phyloP scores from a whole-genome alignment of 2,113 vertebrate genomes.

The Nothoprocta perdicaria region DNA sequence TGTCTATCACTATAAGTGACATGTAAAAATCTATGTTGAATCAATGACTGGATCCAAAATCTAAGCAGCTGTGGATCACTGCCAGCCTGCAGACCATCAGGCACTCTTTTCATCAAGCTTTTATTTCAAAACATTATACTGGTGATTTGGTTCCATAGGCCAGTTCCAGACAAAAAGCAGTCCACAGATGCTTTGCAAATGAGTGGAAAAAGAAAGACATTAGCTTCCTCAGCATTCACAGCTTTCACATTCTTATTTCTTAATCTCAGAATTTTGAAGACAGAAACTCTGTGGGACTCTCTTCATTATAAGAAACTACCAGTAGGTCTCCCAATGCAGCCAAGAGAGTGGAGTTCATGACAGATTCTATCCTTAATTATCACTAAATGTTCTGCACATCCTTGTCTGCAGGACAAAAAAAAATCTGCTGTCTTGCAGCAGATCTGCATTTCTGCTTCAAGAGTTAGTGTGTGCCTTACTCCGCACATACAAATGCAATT shows the following conservation, averaged over 20 bases:
- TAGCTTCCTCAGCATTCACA: not conserved
- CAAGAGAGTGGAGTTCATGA: slow-evolving; percentile 5
- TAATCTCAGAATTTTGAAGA: slow-evolving; percentile 5
- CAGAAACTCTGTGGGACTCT: not conserved
- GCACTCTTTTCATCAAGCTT: not conserved
- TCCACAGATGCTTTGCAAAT: not conserved
- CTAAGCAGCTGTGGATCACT: not conserved
- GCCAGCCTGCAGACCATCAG: not conserved
- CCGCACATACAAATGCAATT: not conserved
- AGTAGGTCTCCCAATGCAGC: slow-evolving; percentile 5
- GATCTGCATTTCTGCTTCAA: not conserved
- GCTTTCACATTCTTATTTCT: slow-evolving; percentile 3
- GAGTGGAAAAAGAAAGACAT: not conserved
- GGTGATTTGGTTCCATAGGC: not conserved
- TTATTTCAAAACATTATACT: not conserved
- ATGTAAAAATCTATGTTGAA: not conserved
- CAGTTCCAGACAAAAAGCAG: not conserved
- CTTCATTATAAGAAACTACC: slow-evolving; percentile 18
- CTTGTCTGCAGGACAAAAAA: not conserved
- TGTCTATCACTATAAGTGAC: not conserved
- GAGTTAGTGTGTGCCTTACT: not conserved
- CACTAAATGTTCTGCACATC: not conserved
- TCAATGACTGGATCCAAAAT: not conserved
- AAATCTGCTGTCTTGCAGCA: not conserved
- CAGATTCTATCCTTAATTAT: slow-evolving; percentile 5